Conservation (phyloP, 2,888 invertebrate species). For the Fabriciana adippe region DNA sequence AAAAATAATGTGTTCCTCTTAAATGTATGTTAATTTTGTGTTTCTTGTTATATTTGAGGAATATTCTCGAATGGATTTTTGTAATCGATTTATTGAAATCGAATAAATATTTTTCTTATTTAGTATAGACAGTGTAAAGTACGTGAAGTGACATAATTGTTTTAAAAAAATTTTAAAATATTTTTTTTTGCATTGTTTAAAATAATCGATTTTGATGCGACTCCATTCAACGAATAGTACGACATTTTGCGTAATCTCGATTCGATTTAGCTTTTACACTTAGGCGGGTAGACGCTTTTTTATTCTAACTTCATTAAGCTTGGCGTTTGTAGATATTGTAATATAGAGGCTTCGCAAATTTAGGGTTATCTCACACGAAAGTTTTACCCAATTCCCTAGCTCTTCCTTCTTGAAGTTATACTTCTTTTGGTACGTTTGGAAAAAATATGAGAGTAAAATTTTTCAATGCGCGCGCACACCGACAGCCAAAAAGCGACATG, state of each 20-base stretch:
- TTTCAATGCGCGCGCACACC: too few species aligned
- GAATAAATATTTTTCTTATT: neutral
- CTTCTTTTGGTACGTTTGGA: too few species aligned
- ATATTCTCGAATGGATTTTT: too few species aligned
- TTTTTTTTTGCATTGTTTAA: too few species aligned
- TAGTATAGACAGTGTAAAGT: neutral
- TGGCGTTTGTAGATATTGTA: constrained; percentile 72
- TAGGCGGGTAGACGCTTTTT: constrained; percentile 57
- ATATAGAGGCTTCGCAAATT: constrained; percentile 36
- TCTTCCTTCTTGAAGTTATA: neutral
- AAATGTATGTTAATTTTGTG: too few species aligned
- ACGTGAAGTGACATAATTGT: neutral
- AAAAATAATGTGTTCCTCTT: too few species aligned
- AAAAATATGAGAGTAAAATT: too few species aligned
- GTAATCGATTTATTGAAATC: neutral
- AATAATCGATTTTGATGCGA: constrained; percentile 5
- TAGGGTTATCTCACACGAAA: constrained; percentile 20
- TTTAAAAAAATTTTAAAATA: too few species aligned
- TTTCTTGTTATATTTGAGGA: too few species aligned
- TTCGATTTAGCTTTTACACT: constrained; percentile 69
- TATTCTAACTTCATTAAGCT: constrained; percentile 52
- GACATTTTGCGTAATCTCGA: constrained; percentile 55
- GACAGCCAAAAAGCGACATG: too few species aligned
- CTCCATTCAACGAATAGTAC: constrained; percentile 7
- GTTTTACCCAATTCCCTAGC: constrained; percentile 27